A percentile compares a stretch with the other conserved stretches of the same genome.
Evolutionary conservation across 2,888 invertebrate genomes (phyloP).

Genomic region (Platycheirus albimanus): DNA sequence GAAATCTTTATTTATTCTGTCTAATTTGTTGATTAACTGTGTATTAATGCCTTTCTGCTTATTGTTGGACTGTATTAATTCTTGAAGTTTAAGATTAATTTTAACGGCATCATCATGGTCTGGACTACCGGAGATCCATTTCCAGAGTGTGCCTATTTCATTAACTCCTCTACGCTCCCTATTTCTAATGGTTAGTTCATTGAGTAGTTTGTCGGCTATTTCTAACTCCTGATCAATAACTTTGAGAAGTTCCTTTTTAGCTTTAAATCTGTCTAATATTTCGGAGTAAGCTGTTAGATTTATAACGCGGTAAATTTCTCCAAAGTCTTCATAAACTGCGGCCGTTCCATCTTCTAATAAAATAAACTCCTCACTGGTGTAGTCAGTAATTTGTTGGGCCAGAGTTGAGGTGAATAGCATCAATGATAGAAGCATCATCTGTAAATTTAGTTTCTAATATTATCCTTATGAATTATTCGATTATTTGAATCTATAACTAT

Average conservation of each 20-base stretch:
- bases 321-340: neutral
- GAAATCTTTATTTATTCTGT: too few relatives aligned
- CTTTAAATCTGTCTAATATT: conserved; percentile 7
- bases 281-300: neutral
- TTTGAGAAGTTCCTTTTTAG: neutral
- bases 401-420: neutral
- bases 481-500: conserved; percentile 16
- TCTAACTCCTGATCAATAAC: too few relatives aligned
- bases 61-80: too few relatives aligned
- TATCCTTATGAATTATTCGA: neutral
- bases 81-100: too few relatives aligned
- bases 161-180: neutral
- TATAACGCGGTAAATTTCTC: too few relatives aligned
- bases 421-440: neutral
- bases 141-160: neutral
- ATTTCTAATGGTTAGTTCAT: too few relatives aligned
- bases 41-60: too few relatives aligned
- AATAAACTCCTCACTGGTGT: neutral
- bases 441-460: neutral
- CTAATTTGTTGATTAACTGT: too few relatives aligned
- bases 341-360: neutral
- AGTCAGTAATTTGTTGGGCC: neutral
- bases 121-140: too few relatives aligned
- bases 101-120: neutral
- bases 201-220: too few relatives aligned